phyloP scores from a whole-genome alignment of 2,888 invertebrate genomes.

The Peribatodes rhomboidaria region DNA sequence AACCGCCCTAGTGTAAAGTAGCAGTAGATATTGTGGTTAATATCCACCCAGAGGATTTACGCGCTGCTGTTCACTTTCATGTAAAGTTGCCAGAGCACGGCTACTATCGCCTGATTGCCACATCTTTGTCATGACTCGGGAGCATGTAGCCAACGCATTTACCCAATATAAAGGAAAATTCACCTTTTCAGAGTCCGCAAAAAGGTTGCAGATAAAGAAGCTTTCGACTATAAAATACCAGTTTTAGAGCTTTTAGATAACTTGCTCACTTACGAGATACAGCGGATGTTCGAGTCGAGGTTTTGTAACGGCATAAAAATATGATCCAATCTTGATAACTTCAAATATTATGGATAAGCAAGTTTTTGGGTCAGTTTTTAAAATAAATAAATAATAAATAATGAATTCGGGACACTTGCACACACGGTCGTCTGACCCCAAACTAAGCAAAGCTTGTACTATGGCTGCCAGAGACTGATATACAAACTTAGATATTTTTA shows the following conservation, averaged over 20 bases:
- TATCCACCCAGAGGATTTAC: slow-evolving; percentile 8
- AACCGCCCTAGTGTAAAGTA: neutral
- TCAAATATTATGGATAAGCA: neutral
- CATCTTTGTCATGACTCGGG: slow-evolving; percentile 19
- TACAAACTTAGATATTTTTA: too few relatives aligned
- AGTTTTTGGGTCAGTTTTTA: neutral
- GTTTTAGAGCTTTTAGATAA: slow-evolving; percentile 32
- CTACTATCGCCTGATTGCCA: slow-evolving; percentile 20
- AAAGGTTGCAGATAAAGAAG: slow-evolving; percentile 33
- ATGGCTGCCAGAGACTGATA: too few relatives aligned
- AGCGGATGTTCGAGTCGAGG: slow-evolving; percentile 10
- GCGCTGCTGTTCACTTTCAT: slow-evolving; percentile 10
- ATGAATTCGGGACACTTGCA: too few relatives aligned
- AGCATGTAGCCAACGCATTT: neutral
- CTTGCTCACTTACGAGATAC: slow-evolving; percentile 27
- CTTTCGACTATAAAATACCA: slow-evolving; percentile 30
- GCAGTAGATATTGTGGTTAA: slow-evolving; percentile 7
- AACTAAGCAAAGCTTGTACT: too few relatives aligned
- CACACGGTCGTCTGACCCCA: too few relatives aligned
- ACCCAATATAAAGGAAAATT: slow-evolving; percentile 21
- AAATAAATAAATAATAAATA: too few relatives aligned
- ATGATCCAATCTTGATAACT: slow-evolving; percentile 6
- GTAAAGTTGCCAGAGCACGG: slow-evolving; percentile 9
- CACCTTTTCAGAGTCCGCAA: slow-evolving; percentile 30
- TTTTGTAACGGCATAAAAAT: slow-evolving; percentile 21